Percentiles rank a stretch among this genome's conserved stretches.
Evolutionary conservation across 2,113 vertebrate genomes (phyloP).

Genomic region (Panthera leo): DNA sequence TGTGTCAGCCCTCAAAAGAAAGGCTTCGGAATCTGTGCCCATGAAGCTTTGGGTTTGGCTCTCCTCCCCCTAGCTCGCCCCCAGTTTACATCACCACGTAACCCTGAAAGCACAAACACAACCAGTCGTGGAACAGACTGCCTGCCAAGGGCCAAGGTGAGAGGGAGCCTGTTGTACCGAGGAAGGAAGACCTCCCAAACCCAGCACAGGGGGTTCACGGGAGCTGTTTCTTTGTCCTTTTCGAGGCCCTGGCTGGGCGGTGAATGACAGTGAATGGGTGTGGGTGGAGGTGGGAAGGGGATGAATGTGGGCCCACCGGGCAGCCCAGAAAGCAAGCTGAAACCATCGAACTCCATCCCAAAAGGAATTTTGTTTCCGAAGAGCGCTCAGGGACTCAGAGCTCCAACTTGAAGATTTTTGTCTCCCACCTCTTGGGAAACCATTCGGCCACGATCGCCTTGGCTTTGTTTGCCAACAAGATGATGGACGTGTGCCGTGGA

Average conservation of each 20-base stretch:
- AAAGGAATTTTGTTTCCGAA: background rate
- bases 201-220: background rate
- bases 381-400: background rate
- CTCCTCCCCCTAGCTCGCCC: background rate
- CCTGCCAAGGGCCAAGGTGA: background rate
- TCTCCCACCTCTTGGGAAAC: background rate
- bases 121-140: background rate
- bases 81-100: conserved; percentile 49
- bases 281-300: background rate
- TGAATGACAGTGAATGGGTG: background rate
- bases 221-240: conserved; percentile 9
- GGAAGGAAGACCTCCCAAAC: conserved; percentile 49
- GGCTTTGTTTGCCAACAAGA: background rate
- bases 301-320: background rate
- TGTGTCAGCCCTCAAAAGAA: conserved; percentile 74
- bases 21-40: conserved; percentile 77
- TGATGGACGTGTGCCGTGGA: rapidly evolving
- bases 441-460: background rate
- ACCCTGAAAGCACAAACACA: conserved; percentile 57
- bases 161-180: conserved; percentile 54
- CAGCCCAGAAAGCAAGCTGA: background rate
- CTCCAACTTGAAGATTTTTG: background rate
- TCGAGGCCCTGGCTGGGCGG: conserved; percentile 56
- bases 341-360: background rate
- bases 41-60: conserved; percentile 65